These are phyloP conservation scores for Petrolisthes cinctipes DNA, from an alignment of 2,888 invertebrate genomes.

Conservation along the genomic window DNA sequence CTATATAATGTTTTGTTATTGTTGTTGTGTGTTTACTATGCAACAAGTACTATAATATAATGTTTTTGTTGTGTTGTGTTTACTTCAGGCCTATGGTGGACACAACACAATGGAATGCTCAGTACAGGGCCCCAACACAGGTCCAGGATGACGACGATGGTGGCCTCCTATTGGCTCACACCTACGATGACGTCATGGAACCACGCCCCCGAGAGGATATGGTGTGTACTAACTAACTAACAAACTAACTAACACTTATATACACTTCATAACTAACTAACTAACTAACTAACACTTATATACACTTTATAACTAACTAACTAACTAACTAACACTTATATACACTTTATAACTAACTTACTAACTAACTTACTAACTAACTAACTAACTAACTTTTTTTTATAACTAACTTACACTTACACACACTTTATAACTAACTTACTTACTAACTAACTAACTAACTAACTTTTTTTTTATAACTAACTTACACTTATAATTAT, in stretches of 20 bases:
- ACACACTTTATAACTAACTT: too few relatives aligned
- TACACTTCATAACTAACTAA: not conserved
- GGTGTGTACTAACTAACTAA: slow-evolving; percentile 1
- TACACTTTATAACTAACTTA: too few relatives aligned
- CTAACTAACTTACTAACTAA: too few relatives aligned
- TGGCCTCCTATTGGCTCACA: slow-evolving; percentile 21
- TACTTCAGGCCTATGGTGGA: not conserved
- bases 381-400: too few relatives aligned
- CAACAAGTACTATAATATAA: not conserved
- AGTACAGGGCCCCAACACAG: slow-evolving; percentile 22
- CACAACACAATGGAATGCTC: slow-evolving; percentile 29
- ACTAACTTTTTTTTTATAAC: too few relatives aligned
- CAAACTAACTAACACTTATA: not conserved
- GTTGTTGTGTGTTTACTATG: not conserved
- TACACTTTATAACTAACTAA: not conserved
- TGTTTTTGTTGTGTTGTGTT: too few relatives aligned
- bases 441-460: too few relatives aligned
- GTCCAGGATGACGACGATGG: slow-evolving; percentile 5
- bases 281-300: not conserved
- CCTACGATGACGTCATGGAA: slow-evolving; percentile 31
- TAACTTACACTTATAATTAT: too few relatives aligned
- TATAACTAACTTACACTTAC: too few relatives aligned
- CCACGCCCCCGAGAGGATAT: slow-evolving; percentile 29
- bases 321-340: too few relatives aligned
- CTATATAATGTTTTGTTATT: not conserved